A percentile compares a stretch with the other conserved stretches of the same genome.
Evolutionary conservation across 1,140 invertebrate genomes (phyloP).

Genomic region (Helicoverpa armigera): DNA sequence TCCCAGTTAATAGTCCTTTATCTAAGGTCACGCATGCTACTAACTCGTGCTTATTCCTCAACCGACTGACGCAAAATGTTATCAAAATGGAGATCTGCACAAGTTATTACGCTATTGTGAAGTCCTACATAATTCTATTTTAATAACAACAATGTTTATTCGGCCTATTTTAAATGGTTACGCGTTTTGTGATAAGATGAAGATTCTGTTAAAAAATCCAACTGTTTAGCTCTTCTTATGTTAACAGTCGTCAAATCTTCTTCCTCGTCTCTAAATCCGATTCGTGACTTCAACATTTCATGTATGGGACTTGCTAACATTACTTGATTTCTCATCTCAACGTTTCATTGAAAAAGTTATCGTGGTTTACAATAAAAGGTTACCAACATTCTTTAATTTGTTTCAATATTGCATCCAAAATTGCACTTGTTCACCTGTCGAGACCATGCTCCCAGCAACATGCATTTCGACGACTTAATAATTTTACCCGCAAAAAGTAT

Average conservation of each 20-base stretch:
- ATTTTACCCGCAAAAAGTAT: no score
- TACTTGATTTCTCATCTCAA: no score
- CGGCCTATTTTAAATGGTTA: constrained; percentile 5
- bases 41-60: not conserved
- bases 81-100: constrained; percentile 29
- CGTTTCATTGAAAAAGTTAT: no score
- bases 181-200: not conserved
- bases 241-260: not conserved
- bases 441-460: no score
- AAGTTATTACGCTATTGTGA: constrained; percentile 4
- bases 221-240: not conserved
- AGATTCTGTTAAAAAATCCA: not conserved
- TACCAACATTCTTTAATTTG: no score
- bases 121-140: constrained; percentile 12
- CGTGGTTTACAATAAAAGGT: no score
- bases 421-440: no score
- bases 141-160: constrained; percentile 7
- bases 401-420: no score
- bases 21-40: constrained; percentile 32
- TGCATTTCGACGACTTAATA: no score
- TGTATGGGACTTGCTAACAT: no score
- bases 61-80: constrained; percentile 42
- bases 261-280: no score
- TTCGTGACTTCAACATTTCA: no score
- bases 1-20: constrained; percentile 32